phyloP scores from a whole-genome alignment of 1,140 invertebrate genomes.

The Brachionus angularis region DNA sequence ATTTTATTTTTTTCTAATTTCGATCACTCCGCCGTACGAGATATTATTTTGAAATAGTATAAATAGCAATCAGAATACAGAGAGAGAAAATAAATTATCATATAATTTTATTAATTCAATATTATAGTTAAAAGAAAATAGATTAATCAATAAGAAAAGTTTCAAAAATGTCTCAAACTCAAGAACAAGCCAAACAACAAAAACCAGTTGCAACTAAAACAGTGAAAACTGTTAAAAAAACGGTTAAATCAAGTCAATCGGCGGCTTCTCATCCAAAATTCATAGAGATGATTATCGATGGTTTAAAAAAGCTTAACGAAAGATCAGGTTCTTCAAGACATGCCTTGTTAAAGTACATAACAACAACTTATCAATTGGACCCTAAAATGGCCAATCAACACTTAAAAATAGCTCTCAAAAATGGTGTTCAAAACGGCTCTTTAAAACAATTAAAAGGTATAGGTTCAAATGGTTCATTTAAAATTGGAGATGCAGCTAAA shows the following conservation, averaged over 20 bases:
- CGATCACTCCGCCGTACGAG: constrained; percentile 40
- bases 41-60: background rate
- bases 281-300: constrained; percentile 39
- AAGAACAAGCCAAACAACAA: background rate
- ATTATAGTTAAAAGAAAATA: background rate
- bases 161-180: background rate
- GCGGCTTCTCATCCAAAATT: constrained; percentile 41
- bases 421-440: constrained; percentile 36
- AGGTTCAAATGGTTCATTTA: constrained; percentile 44
- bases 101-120: background rate
- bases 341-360: constrained; percentile 44
- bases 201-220: background rate
- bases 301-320: constrained; percentile 42
- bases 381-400: background rate
- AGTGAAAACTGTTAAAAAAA: background rate
- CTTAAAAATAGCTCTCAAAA: constrained; percentile 29
- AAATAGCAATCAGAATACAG: background rate
- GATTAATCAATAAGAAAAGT: too few relatives aligned
- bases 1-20: too few relatives aligned
- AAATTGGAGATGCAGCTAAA: constrained; percentile 19
- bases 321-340: constrained; percentile 42
- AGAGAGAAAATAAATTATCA: background rate
- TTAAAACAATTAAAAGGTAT: constrained; percentile 44
- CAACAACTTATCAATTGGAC: constrained; percentile 42
- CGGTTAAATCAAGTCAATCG: background rate